Evolutionary conservation across 1,140 invertebrate species (phyloP), one percentile per base, ranked within the genome.

Genomic region (Phymastichus coffea): DNA sequence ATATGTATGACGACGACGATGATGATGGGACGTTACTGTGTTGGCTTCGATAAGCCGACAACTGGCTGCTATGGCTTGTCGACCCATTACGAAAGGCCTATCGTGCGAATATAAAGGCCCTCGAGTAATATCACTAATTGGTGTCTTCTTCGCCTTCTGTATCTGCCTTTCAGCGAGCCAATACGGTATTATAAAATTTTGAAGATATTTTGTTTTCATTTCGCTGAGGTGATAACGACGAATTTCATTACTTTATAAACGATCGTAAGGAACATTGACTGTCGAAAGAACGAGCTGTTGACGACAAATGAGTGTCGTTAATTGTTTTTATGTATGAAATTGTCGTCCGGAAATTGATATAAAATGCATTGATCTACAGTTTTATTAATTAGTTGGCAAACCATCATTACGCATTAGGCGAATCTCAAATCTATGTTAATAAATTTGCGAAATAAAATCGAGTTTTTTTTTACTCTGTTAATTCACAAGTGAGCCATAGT

Each of bases 11-110:
- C n/a, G n/a, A n/a, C n/a, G n/a, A 25, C 37, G 26, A 33, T 47
- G 47, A 44, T 37, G 47, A 52, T 57, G 46, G 46, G 55, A 57
- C 46, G 25, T 25, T 6, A 19, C 12, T 6, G 17, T 17, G 46
- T 33, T 48, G 30, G 56, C 57, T 48, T 35, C 63, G 60, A 64
- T 67, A 66, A 69, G 54, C 43, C 56, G 56, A 62, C 61, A 56
- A 51, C n/a, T n/a, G n/a, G n/a, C n/a, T n/a, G 60, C 37, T 57
- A 64, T 48, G 55, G 64, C 33, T 63, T 65, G 65, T 64, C 65
- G 48, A 56, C 43, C 54, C 59, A 68, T 68, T 63, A 57, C 55
- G 40, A n/a, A n/a, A 35, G 35, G 62, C 48, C 38, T 60, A 67
- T 65, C 60, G 43, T 33, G 30, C 33, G 53, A 60, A 59, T 56